A percentile compares a stretch with the other conserved stretches of the same genome.
Conservation (phyloP, 1,140 invertebrate species). For the Colletes latitarsis region DNA sequence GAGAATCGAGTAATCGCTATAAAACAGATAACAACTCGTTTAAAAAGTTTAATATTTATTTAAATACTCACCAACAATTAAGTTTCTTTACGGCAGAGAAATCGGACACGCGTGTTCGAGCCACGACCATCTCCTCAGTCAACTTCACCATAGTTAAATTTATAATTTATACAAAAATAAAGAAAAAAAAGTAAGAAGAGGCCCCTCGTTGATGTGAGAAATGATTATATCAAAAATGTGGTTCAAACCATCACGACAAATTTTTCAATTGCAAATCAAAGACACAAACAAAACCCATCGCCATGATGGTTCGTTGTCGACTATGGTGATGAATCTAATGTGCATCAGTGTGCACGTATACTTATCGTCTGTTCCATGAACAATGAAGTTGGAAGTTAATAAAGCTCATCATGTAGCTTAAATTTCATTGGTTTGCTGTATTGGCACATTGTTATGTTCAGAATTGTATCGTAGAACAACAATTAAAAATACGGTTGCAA, state of each 20-base stretch:
- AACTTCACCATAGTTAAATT: conserved; percentile 86
- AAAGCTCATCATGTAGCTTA: too few species aligned
- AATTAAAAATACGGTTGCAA: too few species aligned
- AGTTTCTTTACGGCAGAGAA: conserved; percentile 91
- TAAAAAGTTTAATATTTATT: neutral
- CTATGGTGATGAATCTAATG: conserved; percentile 20
- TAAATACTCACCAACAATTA: conserved; percentile 91
- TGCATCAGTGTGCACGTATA: too few species aligned
- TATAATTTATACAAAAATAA: conserved; percentile 12
- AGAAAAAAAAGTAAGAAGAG: neutral
- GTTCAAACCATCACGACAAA: conserved; percentile 45
- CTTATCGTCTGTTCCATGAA: too few species aligned
- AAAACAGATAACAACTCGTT: neutral
- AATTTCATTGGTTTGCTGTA: too few species aligned
- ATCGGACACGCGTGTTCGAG: conserved; percentile 92
- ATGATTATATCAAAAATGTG: conserved; percentile 28
- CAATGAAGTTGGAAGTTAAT: too few species aligned
- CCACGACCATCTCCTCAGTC: conserved; percentile 95
- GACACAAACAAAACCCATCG: conserved; percentile 33
- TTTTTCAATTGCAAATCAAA: conserved; percentile 40
- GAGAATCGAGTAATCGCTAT: neutral
- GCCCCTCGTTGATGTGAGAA: neutral
- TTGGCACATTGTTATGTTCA: too few species aligned
- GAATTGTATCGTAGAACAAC: too few species aligned
- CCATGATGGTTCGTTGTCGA: conserved; percentile 58